Conservation (phyloP, 2,797 vertebrate species). For the Muscicapa comitata region DNA sequence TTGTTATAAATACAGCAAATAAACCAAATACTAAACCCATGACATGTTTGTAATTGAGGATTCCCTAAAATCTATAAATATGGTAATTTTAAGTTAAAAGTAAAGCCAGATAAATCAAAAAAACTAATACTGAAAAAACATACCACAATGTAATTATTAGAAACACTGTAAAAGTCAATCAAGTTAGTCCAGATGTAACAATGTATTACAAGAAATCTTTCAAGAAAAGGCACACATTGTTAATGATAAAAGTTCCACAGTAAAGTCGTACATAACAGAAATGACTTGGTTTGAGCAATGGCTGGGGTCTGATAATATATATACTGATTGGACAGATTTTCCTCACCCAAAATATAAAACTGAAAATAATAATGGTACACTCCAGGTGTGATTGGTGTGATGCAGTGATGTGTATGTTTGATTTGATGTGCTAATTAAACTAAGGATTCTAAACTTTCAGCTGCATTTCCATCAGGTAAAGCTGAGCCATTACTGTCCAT, state of each 20-base stretch:
- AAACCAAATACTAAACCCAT: constrained; percentile 78
- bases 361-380: constrained; percentile 38
- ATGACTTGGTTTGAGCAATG: constrained; percentile 5
- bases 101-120: constrained; percentile 64
- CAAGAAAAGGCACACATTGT: constrained; percentile 83
- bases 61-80: constrained; percentile 82
- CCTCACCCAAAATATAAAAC: constrained; percentile 16
- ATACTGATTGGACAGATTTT: constrained; percentile 8
- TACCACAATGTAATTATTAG: constrained; percentile 73
- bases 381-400: not conserved
- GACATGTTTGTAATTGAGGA: constrained; percentile 55
- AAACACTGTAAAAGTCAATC: constrained; percentile 76
- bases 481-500: constrained; percentile 86
- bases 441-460: constrained; percentile 92
- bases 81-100: constrained; percentile 74
- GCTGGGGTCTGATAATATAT: constrained; percentile 44
- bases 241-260: constrained; percentile 74
- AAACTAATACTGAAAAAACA: constrained; percentile 72
- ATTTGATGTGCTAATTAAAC: constrained; percentile 75
- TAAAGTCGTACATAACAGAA: constrained; percentile 56
- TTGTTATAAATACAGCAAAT: constrained; percentile 81
- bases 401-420: not conserved
- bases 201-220: constrained; percentile 73
- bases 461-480: constrained; percentile 77
- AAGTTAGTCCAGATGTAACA: constrained; percentile 74